Evolutionary conservation across 1,140 invertebrate genomes (phyloP).

Genomic region (Leucophenga varia): DNA sequence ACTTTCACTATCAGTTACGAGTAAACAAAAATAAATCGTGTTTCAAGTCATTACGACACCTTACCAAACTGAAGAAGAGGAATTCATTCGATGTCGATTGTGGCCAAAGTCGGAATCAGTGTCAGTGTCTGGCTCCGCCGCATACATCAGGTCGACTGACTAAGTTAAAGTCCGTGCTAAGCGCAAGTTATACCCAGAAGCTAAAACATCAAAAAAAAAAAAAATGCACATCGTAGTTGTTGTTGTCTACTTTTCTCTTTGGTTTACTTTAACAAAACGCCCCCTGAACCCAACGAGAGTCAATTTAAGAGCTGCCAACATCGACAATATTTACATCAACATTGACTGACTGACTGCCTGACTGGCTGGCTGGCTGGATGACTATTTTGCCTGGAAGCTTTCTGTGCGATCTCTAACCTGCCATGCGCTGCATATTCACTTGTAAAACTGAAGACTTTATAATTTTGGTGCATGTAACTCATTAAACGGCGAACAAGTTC

Average conservation of each 20-base stretch:
- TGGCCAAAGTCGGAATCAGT: background rate
- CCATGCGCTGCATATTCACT: background rate
- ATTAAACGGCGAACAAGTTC: slow-evolving; percentile 45
- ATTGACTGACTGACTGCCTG: too few relatives aligned
- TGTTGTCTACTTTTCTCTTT: too few relatives aligned
- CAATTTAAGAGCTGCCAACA: too few relatives aligned
- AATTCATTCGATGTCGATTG: background rate
- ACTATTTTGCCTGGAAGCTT: too few relatives aligned
- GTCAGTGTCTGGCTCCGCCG: too few relatives aligned
- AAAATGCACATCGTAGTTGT: too few relatives aligned
- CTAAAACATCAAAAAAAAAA: slow-evolving; percentile 35
- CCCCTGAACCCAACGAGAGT: background rate
- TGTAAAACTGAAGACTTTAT: background rate
- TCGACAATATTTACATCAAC: too few relatives aligned
- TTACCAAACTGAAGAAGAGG: slow-evolving; percentile 37
- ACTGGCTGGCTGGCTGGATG: too few relatives aligned
- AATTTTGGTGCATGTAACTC: slow-evolving; percentile 23
- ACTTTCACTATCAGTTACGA: slow-evolving; percentile 41
- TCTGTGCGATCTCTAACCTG: too few relatives aligned
- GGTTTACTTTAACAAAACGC: slow-evolving; percentile 13
- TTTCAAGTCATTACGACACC: slow-evolving; percentile 44
- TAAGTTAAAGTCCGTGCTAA: too few relatives aligned
- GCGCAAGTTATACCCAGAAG: slow-evolving; percentile 37
- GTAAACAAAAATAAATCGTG: slow-evolving; percentile 24
- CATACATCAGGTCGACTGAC: too few relatives aligned